A percentile compares a stretch with the other conserved stretches of the same genome.
Evolutionary conservation across 2,113 vertebrate species (phyloP).

Genomic region (Heliornis fulica): DNA sequence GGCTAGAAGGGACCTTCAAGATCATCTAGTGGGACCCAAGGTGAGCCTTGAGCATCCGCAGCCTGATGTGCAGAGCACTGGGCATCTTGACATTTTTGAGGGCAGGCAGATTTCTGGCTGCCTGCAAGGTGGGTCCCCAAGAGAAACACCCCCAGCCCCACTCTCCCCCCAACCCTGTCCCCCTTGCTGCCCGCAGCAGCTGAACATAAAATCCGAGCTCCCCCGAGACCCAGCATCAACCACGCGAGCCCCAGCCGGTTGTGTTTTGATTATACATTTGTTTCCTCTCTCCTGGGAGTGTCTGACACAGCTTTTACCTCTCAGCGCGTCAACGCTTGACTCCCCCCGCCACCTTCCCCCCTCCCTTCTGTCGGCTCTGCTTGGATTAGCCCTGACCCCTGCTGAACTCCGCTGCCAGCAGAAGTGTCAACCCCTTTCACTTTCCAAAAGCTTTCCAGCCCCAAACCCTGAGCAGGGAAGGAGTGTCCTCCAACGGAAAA

Average conservation of each 20-base stretch:
- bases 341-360: background rate
- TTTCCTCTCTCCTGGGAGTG: constrained; percentile 52
- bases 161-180: background rate
- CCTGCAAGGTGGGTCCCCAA: background rate
- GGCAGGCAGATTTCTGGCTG: background rate
- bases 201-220: background rate
- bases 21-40: no score
- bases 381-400: constrained; percentile 59
- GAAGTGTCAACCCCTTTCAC: constrained; percentile 50
- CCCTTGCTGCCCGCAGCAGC: background rate
- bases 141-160: background rate
- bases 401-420: constrained; percentile 17
- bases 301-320: constrained; percentile 66
- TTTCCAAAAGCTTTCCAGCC: background rate
- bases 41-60: rapidly evolving
- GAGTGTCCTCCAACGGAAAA: background rate
- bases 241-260: background rate
- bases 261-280: constrained; percentile 62
- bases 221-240: background rate
- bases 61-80: rapidly evolving
- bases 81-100: background rate
- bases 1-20: no score
- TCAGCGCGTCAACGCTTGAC: background rate
- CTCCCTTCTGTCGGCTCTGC: background rate
- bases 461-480: background rate